These are phyloP conservation scores for Perizoma flavofasciatum DNA, from an alignment of 2,888 invertebrate genomes.

Conservation along the genomic window DNA sequence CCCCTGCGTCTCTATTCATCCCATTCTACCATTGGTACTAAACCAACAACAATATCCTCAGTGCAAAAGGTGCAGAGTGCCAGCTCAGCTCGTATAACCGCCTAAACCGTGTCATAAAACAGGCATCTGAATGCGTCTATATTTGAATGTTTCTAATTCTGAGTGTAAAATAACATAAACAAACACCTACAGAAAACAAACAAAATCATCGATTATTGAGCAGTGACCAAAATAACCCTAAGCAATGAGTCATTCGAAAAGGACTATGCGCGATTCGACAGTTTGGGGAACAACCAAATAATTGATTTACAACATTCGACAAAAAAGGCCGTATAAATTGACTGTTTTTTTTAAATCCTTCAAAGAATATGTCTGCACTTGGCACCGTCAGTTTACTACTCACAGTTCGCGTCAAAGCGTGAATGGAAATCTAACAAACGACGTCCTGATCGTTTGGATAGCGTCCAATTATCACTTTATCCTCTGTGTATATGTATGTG, in stretches of 20 bases:
- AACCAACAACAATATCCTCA: too few species aligned
- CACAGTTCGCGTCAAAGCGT: slow-evolving; percentile 46
- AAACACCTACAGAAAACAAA: slow-evolving; percentile 18
- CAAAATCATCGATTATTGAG: slow-evolving; percentile 16
- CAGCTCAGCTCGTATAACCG: slow-evolving; percentile 23
- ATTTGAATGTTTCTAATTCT: slow-evolving; percentile 19
- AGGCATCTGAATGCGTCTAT: slow-evolving; percentile 10
- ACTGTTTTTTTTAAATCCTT: too few species aligned
- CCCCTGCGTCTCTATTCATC: too few species aligned
- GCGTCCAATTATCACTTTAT: slow-evolving; percentile 47
- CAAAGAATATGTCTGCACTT: too few species aligned
- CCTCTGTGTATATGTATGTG: slow-evolving; percentile 13
- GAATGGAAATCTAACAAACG: slow-evolving; percentile 55
- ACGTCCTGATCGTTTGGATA: slow-evolving; percentile 56
- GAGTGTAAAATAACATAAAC: slow-evolving; percentile 17
- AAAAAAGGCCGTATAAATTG: too few species aligned
- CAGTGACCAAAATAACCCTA: slow-evolving; percentile 16
- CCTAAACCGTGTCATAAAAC: not conserved
- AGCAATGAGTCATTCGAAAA: slow-evolving; percentile 21
- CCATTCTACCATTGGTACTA: too few species aligned
- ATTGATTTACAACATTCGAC: too few species aligned
- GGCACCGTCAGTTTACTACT: slow-evolving; percentile 41
- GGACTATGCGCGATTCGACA: slow-evolving; percentile 3
- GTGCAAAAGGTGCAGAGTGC: too few species aligned
- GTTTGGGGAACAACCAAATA: slow-evolving; percentile 6